A percentile compares a stretch with the other conserved stretches of the same genome.
These are phyloP conservation scores for Synanceia verrucosa DNA, from an alignment of 2,797 vertebrate genomes.

Conservation along the genomic window DNA sequence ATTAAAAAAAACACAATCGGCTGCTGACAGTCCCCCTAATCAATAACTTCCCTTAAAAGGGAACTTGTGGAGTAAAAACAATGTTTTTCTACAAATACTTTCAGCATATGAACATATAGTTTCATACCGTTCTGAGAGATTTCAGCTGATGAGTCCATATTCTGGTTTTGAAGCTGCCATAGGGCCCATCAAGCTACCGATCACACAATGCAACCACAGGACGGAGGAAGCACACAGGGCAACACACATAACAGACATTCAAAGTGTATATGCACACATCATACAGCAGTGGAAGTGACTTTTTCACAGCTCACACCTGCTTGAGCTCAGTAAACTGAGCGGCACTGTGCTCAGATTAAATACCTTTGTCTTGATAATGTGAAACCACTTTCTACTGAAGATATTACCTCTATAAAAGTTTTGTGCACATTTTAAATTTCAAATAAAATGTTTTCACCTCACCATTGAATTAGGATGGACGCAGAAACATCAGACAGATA, in stretches of 20 bases:
- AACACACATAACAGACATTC: slow-evolving; percentile 4
- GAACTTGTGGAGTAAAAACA: not conserved
- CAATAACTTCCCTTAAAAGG: not conserved
- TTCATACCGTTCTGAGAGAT: not conserved
- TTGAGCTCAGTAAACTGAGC: too few species aligned
- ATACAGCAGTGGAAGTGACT: not conserved
- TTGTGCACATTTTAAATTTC: not conserved
- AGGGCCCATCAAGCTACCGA: slow-evolving; percentile 52
- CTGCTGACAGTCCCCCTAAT: not conserved
- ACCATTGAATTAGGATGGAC: not conserved
- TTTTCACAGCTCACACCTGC: too few species aligned
- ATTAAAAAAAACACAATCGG: slow-evolving; percentile 10
- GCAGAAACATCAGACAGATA: not conserved
- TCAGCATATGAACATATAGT: not conserved
- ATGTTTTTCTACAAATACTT: not conserved
- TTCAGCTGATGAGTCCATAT: not conserved
- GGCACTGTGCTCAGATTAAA: slow-evolving; percentile 20
- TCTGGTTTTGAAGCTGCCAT: slow-evolving; percentile 46
- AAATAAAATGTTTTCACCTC: not conserved
- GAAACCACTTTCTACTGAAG: not conserved
- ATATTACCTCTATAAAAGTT: not conserved
- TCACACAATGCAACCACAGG: slow-evolving; percentile 22
- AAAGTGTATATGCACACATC: slow-evolving; percentile 9
- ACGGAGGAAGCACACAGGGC: slow-evolving; percentile 34
- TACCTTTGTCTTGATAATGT: not conserved